Evolutionary conservation across 2,113 vertebrate genomes (phyloP).

Genomic region (Gambusia affinis): DNA sequence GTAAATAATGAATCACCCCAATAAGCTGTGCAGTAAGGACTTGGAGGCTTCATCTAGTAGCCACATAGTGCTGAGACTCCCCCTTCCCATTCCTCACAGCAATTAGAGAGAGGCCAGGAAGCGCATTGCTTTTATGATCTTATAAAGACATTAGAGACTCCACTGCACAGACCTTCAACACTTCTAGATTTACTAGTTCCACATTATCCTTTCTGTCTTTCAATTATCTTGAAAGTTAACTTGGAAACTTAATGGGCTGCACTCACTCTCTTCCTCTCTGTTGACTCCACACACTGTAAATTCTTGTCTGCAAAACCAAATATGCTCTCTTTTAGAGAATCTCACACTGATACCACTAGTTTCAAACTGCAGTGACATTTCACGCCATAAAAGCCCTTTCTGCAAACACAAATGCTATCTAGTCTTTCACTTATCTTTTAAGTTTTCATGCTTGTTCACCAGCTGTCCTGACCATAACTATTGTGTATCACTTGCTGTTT

Average conservation of each 20-base stretch:
- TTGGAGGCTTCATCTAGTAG: conserved; percentile 56
- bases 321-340: conserved; percentile 17
- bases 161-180: conserved; percentile 22
- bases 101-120: conserved; percentile 70
- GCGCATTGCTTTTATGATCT: conserved; percentile 63
- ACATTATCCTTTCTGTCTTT: conserved; percentile 24
- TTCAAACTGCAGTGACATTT: conserved; percentile 35
- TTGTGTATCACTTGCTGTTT: conserved; percentile 46
- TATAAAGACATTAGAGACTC: conserved; percentile 67
- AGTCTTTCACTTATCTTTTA: conserved; percentile 57
- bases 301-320: conserved; percentile 14
- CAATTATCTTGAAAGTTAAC: conserved; percentile 20
- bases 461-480: conserved; percentile 5
- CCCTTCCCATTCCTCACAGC: conserved; percentile 38
- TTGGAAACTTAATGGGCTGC: conserved; percentile 19
- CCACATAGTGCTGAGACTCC: conserved; percentile 44
- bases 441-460: conserved; percentile 33
- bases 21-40: conserved; percentile 39
- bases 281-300: neutral
- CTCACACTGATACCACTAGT: conserved; percentile 32
- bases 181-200: conserved; percentile 19
- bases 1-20: conserved; percentile 18
- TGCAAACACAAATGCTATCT: conserved; percentile 37
- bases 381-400: conserved; percentile 46
- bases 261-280: neutral